Evolutionary conservation across 1,140 invertebrate species (phyloP), one percentile per base, ranked within the genome.

Genomic region (Daktulosphaira vitifoliae): DNA sequence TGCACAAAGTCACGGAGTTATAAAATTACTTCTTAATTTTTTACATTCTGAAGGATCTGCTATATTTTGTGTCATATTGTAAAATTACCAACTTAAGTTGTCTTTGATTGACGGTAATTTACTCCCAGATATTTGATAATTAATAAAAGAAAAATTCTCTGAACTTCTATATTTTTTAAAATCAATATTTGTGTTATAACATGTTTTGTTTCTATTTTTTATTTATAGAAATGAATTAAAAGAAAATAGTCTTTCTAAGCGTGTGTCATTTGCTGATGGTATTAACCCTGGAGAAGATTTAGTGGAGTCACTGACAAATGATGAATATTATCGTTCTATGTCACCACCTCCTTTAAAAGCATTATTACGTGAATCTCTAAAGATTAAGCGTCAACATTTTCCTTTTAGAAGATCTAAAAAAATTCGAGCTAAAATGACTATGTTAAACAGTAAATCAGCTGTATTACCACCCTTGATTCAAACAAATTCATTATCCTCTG

Each of bases 301-400:
- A 22, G 56, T 39, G 2, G 25, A 18, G n/a, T 62, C 56, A n/a
- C 56, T 39, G 29, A 44, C 42, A 15, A 16, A 48, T 13, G 42
- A 62, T 4, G 42, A 48, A 0, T 0, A 8, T 13, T 22, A 25
- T 48, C 13, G 42, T 29, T 39, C 56, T 8, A 20, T 62, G 7
- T 62, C 56, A 15, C 56, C 56, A n/a, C 39, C 42, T 1, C 56
- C 56, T 26, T 15, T 62, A n/a, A 62, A 62, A 62, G 18, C 16
- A 20, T 62, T 62, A 9, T 26, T 62, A 25, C 42, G 56, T 3
- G 56, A 62, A 62, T 29, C 25, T 7, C 44, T 62, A 7, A 62
- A 62, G 23, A 29, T 48, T 5, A 62, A 62, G 29, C 25, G 56
- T 22, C 20, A 62, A 4, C 8, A 46, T 39, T 48, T 46, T n/a